phyloP scores from a whole-genome alignment of 2,797 vertebrate genomes.

The Onychomys leucogaster region DNA sequence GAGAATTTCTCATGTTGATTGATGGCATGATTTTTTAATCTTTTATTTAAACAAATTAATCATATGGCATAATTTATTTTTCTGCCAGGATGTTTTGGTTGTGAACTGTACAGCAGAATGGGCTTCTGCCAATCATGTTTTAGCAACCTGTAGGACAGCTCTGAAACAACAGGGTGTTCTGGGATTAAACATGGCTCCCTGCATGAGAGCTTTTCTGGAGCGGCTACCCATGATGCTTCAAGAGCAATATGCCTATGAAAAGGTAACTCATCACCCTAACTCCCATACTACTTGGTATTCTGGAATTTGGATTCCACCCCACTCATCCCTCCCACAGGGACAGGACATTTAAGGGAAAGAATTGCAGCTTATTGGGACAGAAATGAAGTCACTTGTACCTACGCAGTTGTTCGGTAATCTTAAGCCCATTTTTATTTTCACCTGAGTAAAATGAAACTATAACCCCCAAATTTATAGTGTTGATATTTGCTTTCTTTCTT shows the following conservation, averaged over 20 bases:
- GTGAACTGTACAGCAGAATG: conserved; percentile 96
- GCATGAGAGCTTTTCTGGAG: conserved; percentile 98
- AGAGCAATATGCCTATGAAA: conserved; percentile 98
- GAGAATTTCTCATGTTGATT: conserved; percentile 40
- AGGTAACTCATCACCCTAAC: conserved; percentile 88
- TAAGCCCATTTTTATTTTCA: conserved; percentile 42
- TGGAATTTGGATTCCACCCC: neutral
- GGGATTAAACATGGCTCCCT: conserved; percentile 96
- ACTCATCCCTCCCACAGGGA: neutral
- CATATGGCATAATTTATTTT: conserved; percentile 45
- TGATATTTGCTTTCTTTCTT: conserved; percentile 26
- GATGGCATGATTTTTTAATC: conserved; percentile 28
- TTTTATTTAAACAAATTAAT: conserved; percentile 49
- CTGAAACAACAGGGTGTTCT: conserved; percentile 96
- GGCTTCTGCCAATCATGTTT: conserved; percentile 93
- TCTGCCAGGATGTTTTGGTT: conserved; percentile 94
- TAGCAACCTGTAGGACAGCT: conserved; percentile 96
- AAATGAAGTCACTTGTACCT: conserved; percentile 19
- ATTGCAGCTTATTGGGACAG: neutral
- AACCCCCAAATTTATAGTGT: neutral
- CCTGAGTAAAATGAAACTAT: conserved; percentile 22
- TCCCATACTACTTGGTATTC: neutral
- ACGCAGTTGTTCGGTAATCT: conserved; percentile 13
- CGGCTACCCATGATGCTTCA: conserved; percentile 97
- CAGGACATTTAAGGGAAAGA: conserved; percentile 42